Evolutionary conservation across 2,113 vertebrate species (phyloP), one percentile per base, ranked within the genome.

Genomic region (Poecile atricapillus): DNA sequence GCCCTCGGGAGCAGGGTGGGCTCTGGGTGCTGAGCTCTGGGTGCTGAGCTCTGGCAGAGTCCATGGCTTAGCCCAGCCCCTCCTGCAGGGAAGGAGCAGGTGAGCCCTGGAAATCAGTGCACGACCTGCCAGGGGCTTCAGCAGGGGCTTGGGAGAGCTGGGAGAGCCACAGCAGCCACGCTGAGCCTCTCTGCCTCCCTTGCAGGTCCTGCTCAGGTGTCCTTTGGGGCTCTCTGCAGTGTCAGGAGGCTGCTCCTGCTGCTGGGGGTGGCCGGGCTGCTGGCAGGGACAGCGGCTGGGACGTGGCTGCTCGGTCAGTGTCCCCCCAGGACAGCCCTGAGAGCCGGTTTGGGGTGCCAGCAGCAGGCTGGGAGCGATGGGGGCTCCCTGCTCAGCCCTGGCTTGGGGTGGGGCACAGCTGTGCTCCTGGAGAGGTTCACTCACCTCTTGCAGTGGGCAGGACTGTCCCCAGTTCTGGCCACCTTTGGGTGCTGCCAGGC

Each of bases 231-330:
- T 11, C 21, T 28, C 64, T 77, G 94, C 39, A 11, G 35, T 0
- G 0, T 90, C 87, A 76, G 97, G 96, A 97, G 96, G 95, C 87
- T 97, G 89, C 52, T 98, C 75, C 97, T 97, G 74, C 94, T 97
- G 21, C 95, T 98, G 15, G 98, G 97, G 87, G 74, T 94, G 5
- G 33, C 97, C 0, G 98, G 96, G 76, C 96, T 98, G 80, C 97
- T 99, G 89, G 97, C 77, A 17, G 98, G 98, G 62, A 90, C 97
- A 18, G 97, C 87, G 9, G 96, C 96, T 21, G 98, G 98, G 64
- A 92, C 98, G n/a, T 98, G 98, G 98, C 96, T 98, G 71, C 96
- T 99, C 91, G 98, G 98, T 99, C 95, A 98, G 95, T 93, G 90
- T 22, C 33, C 44, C 31, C 8, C 23, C 0, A 4, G 50, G 24